These are phyloP conservation scores for Montipora capitata DNA, from an alignment of 92 coral and sea anemone genomes.

Conservation along the genomic window DNA sequence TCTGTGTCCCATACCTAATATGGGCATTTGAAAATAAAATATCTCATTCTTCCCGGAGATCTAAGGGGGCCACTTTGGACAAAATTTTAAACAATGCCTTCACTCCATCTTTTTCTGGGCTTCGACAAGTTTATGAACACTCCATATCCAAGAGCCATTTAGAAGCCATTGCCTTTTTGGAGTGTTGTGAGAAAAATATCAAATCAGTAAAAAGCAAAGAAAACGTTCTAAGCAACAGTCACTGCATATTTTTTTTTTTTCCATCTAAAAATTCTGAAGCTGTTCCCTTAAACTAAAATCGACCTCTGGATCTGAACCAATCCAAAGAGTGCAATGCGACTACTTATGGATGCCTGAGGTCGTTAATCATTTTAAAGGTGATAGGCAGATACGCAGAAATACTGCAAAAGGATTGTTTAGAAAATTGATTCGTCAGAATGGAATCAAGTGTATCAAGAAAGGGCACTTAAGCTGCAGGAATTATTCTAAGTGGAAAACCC, in stretches of 20 bases:
- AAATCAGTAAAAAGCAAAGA: neutral
- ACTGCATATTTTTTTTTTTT: neutral
- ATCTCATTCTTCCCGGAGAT: neutral
- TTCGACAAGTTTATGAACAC: constrained; percentile 20
- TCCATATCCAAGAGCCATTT: constrained; percentile 18
- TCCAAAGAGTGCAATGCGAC: constrained; percentile 22
- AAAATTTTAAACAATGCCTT: neutral
- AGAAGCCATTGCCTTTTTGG: constrained; percentile 23
- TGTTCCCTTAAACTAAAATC: neutral
- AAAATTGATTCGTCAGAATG: neutral
- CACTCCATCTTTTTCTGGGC: constrained; percentile 27
- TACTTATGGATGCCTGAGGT: constrained; percentile 40
- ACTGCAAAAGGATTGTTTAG: neutral
- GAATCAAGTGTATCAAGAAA: neutral
- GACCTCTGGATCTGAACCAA: neutral
- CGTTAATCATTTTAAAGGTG: constrained; percentile 16
- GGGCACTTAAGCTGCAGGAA: constrained; percentile 37
- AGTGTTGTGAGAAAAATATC: neutral
- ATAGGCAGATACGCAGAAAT: constrained; percentile 18
- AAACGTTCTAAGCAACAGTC: neutral
- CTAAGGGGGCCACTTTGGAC: constrained; percentile 8
- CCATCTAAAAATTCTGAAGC: neutral
- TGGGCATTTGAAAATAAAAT: neutral
- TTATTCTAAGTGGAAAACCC: constrained; percentile 18
- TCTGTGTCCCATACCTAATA: too few relatives aligned